Conservation (phyloP, 2,113 vertebrate species). For the Pogona vitticeps region DNA sequence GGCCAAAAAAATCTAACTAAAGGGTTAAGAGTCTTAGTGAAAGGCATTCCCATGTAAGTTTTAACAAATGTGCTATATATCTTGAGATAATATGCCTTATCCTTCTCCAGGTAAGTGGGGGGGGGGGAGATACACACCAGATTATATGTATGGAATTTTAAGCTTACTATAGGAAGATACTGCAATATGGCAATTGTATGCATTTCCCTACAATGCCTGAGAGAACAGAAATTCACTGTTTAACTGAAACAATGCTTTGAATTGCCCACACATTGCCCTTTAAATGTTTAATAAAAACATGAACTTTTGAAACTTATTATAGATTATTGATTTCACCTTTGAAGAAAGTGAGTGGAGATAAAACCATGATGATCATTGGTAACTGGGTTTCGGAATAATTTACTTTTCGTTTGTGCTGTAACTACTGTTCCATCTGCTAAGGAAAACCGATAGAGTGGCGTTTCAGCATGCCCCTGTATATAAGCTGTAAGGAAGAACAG, state of each 20-base stretch:
- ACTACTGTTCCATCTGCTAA: slow-evolving; percentile 94
- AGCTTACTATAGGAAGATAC: not conserved
- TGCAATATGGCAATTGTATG: not conserved
- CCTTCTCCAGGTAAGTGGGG: not conserved
- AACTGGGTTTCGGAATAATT: slow-evolving; percentile 88
- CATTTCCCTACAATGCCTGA: not conserved
- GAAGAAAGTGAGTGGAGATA: slow-evolving; percentile 94
- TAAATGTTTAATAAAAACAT: not conserved
- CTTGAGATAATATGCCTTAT: not conserved
- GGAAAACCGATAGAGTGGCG: slow-evolving; percentile 92
- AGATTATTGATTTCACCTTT: slow-evolving; percentile 79
- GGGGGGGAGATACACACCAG: no score
- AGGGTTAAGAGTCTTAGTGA: not conserved
- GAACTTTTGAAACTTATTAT: slow-evolving; percentile 1
- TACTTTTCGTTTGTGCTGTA: slow-evolving; percentile 93
- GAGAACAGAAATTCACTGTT: not conserved
- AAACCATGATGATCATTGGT: slow-evolving; percentile 90
- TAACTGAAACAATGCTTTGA: not conserved
- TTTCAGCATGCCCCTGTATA: slow-evolving; percentile 91
- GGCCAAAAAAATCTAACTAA: not conserved
- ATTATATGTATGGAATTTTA: not conserved
- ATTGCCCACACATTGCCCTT: not conserved
- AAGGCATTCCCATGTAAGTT: not conserved
- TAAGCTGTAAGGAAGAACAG: slow-evolving; percentile 79
- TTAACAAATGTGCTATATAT: not conserved